Conservation (phyloP, 2,888 invertebrate genomes). For the Noctua comes region DNA sequence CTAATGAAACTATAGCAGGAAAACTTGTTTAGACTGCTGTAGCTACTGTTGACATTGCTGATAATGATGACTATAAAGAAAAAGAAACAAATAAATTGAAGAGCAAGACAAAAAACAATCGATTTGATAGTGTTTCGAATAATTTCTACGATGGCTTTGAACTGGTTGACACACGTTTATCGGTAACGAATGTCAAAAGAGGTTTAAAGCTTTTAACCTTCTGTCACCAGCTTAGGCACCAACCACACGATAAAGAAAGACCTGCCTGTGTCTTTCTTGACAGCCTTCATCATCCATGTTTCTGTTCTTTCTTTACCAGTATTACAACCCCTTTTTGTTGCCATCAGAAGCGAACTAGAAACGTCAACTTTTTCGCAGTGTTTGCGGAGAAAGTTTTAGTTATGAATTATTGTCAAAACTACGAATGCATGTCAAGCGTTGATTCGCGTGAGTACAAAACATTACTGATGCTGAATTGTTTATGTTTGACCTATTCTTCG, state of each 20-base stretch:
- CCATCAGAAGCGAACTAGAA: conserved; percentile 4
- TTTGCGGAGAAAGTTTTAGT: conserved; percentile 18
- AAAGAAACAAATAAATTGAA: neutral
- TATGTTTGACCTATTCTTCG: conserved; percentile 53
- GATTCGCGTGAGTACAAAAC: conserved; percentile 43
- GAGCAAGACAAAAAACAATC: neutral
- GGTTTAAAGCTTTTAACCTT: conserved; percentile 1
- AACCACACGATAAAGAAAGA: too few relatives aligned
- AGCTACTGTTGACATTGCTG: neutral
- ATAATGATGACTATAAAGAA: conserved; percentile 3
- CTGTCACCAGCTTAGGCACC: too few relatives aligned
- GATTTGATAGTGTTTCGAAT: neutral
- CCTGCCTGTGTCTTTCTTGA: neutral
- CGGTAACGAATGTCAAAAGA: neutral
- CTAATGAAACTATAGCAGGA: neutral
- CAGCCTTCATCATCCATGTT: neutral
- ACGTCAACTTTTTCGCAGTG: neutral
- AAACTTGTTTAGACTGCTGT: neutral
- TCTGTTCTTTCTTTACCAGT: neutral
- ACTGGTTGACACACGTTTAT: neutral
- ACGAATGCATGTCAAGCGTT: conserved; percentile 41
- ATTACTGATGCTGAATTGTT: conserved; percentile 30
- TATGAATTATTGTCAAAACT: conserved; percentile 24
- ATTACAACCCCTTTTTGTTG: neutral
- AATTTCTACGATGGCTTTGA: neutral